Conservation (phyloP, 2,888 invertebrate species). For the Phalangium opilio region DNA sequence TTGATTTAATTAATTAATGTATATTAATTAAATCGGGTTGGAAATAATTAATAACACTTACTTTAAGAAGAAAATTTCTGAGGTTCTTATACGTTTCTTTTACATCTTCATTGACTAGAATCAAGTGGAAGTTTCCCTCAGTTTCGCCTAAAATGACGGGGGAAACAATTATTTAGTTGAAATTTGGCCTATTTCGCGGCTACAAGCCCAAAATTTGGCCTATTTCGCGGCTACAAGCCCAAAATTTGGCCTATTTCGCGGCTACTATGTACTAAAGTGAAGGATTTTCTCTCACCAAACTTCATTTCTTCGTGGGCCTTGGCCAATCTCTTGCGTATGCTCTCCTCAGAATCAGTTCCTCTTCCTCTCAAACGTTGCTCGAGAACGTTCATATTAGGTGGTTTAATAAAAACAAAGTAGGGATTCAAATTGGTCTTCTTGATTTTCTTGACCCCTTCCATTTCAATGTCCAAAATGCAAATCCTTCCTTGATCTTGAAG, state of each 20-base stretch:
- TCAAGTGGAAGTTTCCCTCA: neutral
- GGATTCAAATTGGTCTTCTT: constrained; percentile 61
- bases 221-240: no score
- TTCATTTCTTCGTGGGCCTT: constrained; percentile 65
- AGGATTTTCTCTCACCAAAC: constrained; percentile 46
- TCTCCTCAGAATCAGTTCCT: constrained; percentile 81
- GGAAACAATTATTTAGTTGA: no score
- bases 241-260: no score
- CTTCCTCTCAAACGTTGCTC: constrained; percentile 42
- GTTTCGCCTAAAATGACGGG: neutral
- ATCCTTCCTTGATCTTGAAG: constrained; percentile 66
- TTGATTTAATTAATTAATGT: no score
- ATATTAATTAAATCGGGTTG: no score
- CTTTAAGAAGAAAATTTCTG: neutral
- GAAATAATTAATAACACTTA: neutral
- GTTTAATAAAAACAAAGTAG: constrained; percentile 73
- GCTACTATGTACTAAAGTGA: no score
- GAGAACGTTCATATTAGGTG: constrained; percentile 67
- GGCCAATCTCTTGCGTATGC: constrained; percentile 56
- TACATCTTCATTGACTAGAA: neutral
- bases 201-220: no score
- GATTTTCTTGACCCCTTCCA: constrained; percentile 82
- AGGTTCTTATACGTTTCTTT: neutral
- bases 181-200: no score
- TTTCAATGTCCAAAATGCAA: constrained; percentile 86